Evolutionary conservation across 2,797 vertebrate genomes (phyloP).

Genomic region (Ibycter americanus): DNA sequence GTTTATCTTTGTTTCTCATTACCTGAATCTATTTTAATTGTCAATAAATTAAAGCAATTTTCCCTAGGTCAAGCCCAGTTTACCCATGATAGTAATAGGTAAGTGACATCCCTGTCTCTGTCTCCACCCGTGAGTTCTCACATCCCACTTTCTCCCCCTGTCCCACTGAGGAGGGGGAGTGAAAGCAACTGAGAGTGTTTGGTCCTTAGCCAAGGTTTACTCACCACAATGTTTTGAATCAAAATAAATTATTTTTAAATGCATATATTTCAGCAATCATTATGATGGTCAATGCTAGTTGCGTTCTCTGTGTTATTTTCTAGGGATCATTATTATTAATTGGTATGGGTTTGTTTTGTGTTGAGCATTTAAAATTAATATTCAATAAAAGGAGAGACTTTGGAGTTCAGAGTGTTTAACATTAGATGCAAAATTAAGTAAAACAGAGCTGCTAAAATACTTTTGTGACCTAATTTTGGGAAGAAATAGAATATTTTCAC

Average conservation of each 20-base stretch:
- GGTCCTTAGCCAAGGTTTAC: background rate
- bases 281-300: background rate
- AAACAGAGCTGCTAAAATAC: background rate
- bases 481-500: slow-evolving; percentile 1
- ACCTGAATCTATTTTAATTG: background rate
- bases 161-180: background rate
- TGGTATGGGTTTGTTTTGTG: background rate
- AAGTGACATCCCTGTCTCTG: background rate
- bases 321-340: background rate
- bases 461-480: background rate
- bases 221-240: background rate
- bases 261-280: background rate
- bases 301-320: background rate
- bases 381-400: background rate
- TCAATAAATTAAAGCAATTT: background rate
- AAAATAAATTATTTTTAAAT: background rate
- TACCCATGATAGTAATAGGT: background rate
- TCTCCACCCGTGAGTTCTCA: background rate
- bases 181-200: background rate
- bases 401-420: background rate
- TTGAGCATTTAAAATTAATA: background rate
- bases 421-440: background rate
- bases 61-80: background rate
- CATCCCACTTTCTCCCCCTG: background rate
- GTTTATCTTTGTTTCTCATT: background rate